Percentiles rank a stretch among this genome's conserved stretches.
phyloP scores from a whole-genome alignment of 2,888 invertebrate species.

The Scaptomyza flava region DNA sequence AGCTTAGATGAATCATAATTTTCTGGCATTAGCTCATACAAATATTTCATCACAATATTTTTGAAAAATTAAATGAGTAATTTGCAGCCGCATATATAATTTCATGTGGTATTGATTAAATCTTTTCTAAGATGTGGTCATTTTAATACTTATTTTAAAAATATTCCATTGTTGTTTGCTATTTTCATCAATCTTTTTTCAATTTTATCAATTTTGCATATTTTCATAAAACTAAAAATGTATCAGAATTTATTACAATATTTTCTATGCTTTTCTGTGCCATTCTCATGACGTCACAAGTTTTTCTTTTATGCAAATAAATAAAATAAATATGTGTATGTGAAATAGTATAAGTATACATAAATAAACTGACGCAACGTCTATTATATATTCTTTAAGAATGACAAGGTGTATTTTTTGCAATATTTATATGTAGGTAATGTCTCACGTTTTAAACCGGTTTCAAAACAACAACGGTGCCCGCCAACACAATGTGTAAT shows the following conservation, averaged over 20 bases:
- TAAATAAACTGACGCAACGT: constrained; percentile 26
- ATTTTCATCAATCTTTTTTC: too few relatives aligned
- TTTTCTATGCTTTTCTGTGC: not conserved
- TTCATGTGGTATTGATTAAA: not conserved
- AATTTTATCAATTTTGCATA: too few relatives aligned
- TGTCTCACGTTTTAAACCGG: constrained; percentile 25
- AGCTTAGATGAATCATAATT: constrained; percentile 13
- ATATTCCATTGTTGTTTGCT: too few relatives aligned
- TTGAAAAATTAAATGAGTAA: constrained; percentile 7
- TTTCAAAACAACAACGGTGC: constrained; percentile 18
- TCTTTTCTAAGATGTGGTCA: not conserved
- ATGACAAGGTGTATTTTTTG: not conserved
- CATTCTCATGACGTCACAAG: constrained; percentile 23
- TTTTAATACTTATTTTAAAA: not conserved
- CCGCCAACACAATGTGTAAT: constrained; percentile 40
- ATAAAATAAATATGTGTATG: constrained; percentile 1
- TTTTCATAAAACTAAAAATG: not conserved
- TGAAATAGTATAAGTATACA: not conserved
- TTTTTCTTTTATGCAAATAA: not conserved
- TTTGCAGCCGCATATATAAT: too few relatives aligned
- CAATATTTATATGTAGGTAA: not conserved
- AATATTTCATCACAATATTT: not conserved
- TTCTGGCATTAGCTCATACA: not conserved
- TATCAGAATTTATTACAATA: not conserved
- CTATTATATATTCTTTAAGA: constrained; percentile 11